A percentile compares a stretch with the other conserved stretches of the same genome.
These are phyloP conservation scores for Sicus ferrugineus DNA, from an alignment of 2,888 invertebrate genomes.

Conservation along the genomic window DNA sequence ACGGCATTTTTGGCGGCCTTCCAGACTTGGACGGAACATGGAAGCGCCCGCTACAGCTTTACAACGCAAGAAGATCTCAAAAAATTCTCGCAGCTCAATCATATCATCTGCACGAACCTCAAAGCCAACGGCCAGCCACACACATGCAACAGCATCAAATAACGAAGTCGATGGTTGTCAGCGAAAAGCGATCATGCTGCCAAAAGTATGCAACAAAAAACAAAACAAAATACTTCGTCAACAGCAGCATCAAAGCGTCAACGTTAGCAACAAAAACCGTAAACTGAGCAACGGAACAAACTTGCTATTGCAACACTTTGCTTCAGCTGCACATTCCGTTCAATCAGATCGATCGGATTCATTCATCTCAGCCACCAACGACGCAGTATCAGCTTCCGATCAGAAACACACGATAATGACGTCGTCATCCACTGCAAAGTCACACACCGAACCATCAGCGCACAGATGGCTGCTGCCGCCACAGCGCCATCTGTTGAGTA, in stretches of 20 bases:
- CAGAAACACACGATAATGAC: not conserved
- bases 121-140: not conserved
- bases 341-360: not conserved
- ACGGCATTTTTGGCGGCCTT: not conserved
- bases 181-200: not conserved
- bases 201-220: conserved; percentile 15
- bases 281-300: conserved; percentile 20
- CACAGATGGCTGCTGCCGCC: conserved; percentile 32
- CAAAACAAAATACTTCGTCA: not conserved
- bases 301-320: conserved; percentile 7
- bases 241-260: not conserved
- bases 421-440: conserved; percentile 1
- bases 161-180: not conserved
- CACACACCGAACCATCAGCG: conserved; percentile 35
- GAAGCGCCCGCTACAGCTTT: conserved; percentile 1
- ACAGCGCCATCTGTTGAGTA: conserved; percentile 40
- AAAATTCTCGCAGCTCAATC: conserved; percentile 5
- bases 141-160: too few relatives aligned
- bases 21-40: not conserved
- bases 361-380: not conserved
- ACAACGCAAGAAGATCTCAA: not conserved
- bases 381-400: not conserved
- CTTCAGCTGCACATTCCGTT: conserved; percentile 24
- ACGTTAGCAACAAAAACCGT: not conserved
- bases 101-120: not conserved